Percentiles rank a stretch among this genome's conserved stretches.
Conservation (phyloP, 2,888 invertebrate species). For the Stenichneumon culpator region DNA sequence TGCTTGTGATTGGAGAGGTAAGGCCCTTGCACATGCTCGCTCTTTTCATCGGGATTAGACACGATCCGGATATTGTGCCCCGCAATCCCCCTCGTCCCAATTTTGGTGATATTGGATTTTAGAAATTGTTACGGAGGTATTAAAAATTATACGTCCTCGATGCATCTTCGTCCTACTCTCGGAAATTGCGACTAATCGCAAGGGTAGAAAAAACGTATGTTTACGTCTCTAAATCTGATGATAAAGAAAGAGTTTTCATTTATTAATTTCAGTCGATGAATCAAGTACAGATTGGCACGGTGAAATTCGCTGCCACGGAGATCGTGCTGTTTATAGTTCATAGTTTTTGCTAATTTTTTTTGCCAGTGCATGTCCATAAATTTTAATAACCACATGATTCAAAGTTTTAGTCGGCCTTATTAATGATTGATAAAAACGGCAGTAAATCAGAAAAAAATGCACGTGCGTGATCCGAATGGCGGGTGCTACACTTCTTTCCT, state of each 20-base stretch:
- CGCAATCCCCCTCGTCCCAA: neutral
- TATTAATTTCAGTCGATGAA: neutral
- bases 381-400: neutral
- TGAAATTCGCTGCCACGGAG: neutral
- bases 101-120: neutral
- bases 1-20: neutral
- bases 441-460: slow-evolving; percentile 45
- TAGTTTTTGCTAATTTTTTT: neutral
- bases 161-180: neutral
- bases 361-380: neutral
- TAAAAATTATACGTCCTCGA: neutral
- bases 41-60: neutral
- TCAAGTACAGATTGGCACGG: neutral
- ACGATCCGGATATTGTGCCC: neutral
- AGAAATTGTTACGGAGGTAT: neutral
- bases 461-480: slow-evolving; percentile 46
- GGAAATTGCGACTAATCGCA: too few relatives aligned
- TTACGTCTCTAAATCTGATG: too few relatives aligned
- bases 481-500: slow-evolving; percentile 14
- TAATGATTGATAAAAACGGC: slow-evolving; percentile 34
- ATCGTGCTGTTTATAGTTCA: neutral
- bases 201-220: too few relatives aligned
- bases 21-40: neutral
- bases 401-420: slow-evolving; percentile 25
- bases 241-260: too few relatives aligned